A percentile compares a stretch with the other conserved stretches of the same genome.
Conservation (phyloP, 1,140 invertebrate species). For the Pachyrhynchus sulphureomaculatus region DNA sequence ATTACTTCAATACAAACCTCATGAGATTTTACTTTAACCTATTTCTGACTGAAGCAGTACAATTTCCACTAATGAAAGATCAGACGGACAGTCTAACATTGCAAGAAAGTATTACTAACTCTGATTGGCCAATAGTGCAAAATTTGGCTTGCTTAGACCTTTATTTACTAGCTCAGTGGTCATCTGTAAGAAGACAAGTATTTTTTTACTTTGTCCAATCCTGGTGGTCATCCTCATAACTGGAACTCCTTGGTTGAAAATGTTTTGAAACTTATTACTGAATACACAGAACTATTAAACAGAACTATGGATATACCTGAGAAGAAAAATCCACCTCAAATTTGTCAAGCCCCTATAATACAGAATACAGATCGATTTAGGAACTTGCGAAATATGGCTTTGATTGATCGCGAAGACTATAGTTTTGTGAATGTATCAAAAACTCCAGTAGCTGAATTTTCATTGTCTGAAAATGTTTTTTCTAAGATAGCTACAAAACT, state of each 20-base stretch:
- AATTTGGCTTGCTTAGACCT: conserved; percentile 72
- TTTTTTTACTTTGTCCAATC: conserved; percentile 73
- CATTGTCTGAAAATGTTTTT: conserved; percentile 8
- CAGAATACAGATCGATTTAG: conserved; percentile 28
- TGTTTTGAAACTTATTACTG: conserved; percentile 60
- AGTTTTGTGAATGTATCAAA: conserved; percentile 29
- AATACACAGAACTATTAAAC: conserved; percentile 63
- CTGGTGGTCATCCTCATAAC: conserved; percentile 75
- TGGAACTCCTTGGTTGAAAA: conserved; percentile 71
- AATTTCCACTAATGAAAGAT: conserved; percentile 58
- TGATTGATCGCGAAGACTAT: conserved; percentile 20
- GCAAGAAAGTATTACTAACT: conserved; percentile 58
- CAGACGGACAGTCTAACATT: conserved; percentile 48
- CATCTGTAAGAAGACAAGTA: conserved; percentile 56
- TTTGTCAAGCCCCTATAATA: conserved; percentile 18
- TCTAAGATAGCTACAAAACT: conserved; percentile 29
- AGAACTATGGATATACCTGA: conserved; percentile 54
- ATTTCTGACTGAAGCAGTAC: conserved; percentile 66
- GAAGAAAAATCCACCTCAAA: conserved; percentile 2
- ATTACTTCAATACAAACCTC: conserved; percentile 65
- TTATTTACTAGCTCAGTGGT: conserved; percentile 61
- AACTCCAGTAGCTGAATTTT: background rate
- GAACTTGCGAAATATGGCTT: conserved; percentile 42
- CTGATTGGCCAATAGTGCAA: conserved; percentile 64
- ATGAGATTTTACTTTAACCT: conserved; percentile 70